phyloP scores from a whole-genome alignment of 1,140 invertebrate genomes.

The Stenopsyche tienmushanensis region DNA sequence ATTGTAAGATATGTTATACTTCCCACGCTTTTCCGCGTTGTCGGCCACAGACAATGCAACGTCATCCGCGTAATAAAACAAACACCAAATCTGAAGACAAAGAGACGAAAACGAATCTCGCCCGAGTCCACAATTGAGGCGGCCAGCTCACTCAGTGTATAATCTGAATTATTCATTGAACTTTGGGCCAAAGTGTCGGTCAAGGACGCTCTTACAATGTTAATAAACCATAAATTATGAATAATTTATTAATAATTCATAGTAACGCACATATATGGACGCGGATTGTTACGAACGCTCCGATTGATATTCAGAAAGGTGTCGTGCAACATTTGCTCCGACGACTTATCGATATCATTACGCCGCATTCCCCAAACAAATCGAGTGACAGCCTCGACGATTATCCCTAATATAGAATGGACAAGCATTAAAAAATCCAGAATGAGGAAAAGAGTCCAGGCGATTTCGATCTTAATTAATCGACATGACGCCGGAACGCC shows the following conservation, averaged over 20 bases:
- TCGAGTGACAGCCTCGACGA: too few species aligned
- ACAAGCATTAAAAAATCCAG: too few species aligned
- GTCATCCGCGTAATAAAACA: neutral
- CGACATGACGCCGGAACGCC: too few species aligned
- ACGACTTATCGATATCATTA: neutral
- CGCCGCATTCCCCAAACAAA: too few species aligned
- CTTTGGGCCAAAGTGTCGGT: constrained; percentile 8
- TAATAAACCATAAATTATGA: constrained; percentile 18
- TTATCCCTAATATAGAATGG: too few species aligned
- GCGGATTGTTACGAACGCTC: neutral
- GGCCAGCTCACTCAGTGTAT: neutral
- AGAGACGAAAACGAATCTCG: neutral
- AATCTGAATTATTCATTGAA: neutral
- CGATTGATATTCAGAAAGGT: constrained; percentile 11
- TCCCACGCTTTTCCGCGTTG: constrained; percentile 1
- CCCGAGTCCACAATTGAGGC: neutral
- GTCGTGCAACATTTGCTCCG: neutral
- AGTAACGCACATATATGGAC: constrained; percentile 5
- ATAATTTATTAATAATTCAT: constrained; percentile 28
- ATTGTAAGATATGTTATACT: neutral
- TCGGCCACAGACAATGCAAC: neutral
- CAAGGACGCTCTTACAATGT: constrained; percentile 22
- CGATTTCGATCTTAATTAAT: too few species aligned
- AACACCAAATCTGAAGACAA: too few species aligned
- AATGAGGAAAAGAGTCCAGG: too few species aligned